A percentile compares a stretch with the other conserved stretches of the same genome.
Conservation (phyloP, 2,888 invertebrate genomes). For the Chloroclystis v-ata region DNA sequence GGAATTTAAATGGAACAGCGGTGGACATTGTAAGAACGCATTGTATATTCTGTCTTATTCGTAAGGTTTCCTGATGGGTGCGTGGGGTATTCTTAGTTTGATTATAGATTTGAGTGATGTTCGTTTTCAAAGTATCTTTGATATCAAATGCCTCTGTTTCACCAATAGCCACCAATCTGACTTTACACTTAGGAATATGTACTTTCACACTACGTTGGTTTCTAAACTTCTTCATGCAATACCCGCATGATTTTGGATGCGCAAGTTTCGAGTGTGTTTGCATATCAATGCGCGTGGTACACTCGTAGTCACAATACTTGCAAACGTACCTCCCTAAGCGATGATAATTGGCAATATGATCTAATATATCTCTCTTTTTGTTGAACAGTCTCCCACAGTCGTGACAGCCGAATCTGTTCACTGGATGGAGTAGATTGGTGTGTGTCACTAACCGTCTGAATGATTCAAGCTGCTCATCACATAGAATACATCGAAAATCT, state of each 20-base stretch:
- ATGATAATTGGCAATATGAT: slow-evolving; percentile 52
- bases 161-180: slow-evolving; percentile 37
- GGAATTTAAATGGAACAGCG: slow-evolving; percentile 63
- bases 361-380: slow-evolving; percentile 51
- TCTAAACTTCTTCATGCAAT: slow-evolving; percentile 54
- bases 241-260: slow-evolving; percentile 57
- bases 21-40: slow-evolving; percentile 67
- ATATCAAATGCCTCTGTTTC: slow-evolving; percentile 31
- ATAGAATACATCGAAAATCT: slow-evolving; percentile 51
- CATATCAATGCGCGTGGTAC: slow-evolving; percentile 30
- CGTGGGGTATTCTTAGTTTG: slow-evolving; percentile 6
- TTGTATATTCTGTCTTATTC: slow-evolving; percentile 59
- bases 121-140: no score
- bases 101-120: background rate
- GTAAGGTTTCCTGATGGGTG: slow-evolving; percentile 34
- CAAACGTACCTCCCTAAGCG: slow-evolving; percentile 53
- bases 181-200: slow-evolving; percentile 55
- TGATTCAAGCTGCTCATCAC: slow-evolving; percentile 50
- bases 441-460: slow-evolving; percentile 57
- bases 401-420: slow-evolving; percentile 53
- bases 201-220: slow-evolving; percentile 51
- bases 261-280: slow-evolving; percentile 43
- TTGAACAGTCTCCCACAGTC: slow-evolving; percentile 55
- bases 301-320: slow-evolving; percentile 47
- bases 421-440: slow-evolving; percentile 50